phyloP scores from a whole-genome alignment of 2,797 vertebrate genomes.

The Cyprinodon diabolis region DNA sequence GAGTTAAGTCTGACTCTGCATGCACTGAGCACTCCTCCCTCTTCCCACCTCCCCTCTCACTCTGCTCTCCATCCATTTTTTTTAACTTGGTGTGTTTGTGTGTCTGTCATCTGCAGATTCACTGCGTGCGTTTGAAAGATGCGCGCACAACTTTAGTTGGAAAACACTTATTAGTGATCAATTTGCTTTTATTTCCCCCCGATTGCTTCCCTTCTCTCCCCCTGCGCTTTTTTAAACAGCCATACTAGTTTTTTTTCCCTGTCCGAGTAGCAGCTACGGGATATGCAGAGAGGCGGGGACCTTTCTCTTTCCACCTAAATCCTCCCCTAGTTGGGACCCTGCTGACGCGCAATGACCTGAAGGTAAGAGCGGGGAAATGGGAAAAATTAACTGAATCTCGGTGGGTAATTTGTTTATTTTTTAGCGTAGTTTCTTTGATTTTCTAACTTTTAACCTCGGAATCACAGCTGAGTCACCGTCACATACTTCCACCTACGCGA shows the following conservation, averaged over 20 bases:
- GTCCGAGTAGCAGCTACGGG: conserved; percentile 40
- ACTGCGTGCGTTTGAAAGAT: conserved; percentile 26
- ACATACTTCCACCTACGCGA: conserved; percentile 44
- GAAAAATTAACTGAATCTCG: neutral
- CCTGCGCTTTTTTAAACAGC: neutral
- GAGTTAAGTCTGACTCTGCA: conserved; percentile 83
- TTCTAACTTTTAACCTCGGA: conserved; percentile 54
- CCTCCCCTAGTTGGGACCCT: conserved; percentile 71
- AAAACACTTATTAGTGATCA: conserved; percentile 12
- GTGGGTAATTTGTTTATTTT: neutral
- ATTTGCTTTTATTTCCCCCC: neutral
- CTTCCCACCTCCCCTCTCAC: conserved; percentile 5
- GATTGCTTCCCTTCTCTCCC: neutral
- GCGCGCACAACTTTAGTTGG: conserved; percentile 55
- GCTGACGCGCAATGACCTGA: conserved; percentile 70
- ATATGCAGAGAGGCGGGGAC: conserved; percentile 73
- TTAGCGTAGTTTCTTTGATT: neutral
- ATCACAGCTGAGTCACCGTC: conserved; percentile 80
- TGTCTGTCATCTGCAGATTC: conserved; percentile 59
- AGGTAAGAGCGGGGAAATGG: conserved; percentile 74
- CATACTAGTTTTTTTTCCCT: conserved; percentile 10
- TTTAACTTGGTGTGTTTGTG: conserved; percentile 27
- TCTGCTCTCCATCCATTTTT: conserved; percentile 62
- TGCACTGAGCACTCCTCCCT: conserved; percentile 60
- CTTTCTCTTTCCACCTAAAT: conserved; percentile 55